Evolutionary conservation across 2,113 vertebrate species (phyloP), one percentile per base, ranked within the genome.

Genomic region (Toxostoma redivivum): DNA sequence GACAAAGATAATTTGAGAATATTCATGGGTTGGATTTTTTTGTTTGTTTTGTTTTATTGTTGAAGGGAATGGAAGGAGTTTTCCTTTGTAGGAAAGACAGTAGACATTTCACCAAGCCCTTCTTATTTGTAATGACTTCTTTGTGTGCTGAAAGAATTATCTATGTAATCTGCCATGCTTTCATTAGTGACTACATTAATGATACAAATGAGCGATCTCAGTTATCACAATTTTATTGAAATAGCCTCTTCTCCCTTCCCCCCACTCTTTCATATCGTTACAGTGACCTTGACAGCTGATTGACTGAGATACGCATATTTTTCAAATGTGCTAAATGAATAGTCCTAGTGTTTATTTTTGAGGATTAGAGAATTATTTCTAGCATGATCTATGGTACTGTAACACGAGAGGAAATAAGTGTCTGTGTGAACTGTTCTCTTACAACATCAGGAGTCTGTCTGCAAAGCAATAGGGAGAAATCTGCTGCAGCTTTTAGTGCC

Each of bases 401-500:
- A 92, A 73, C 62, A 19, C 1, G 3, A 57, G 61, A 73, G 58
- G 88, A 94, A 93, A 81, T 66, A 72, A 85, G 81, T 50, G 69
- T 96, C 76, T 73, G 1, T 72, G 51, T 51, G 94, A 94, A 84
- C 57, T 27, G 9, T 74, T 94, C 70, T 76, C 67, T 87, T 82
- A 28, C 7, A 96, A 38, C 87, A 85, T 80, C 83, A 95, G 83
- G 92, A 96, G 28, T 72, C 83, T 86, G 71, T 85, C 96, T 95
- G 88, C 80, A 94, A 58, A 92, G 71, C 45, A 54, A 81, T 81
- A 88, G 86, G 62, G 61, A 85, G 78, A 93, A 94, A 84, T 94
- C 66, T 94, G 93, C 94, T 91, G 93, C 93, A 95, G 95, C 86
- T 94, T 96, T 95, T 94, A 91, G 89, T 96, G 92, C 95, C 94